phyloP scores from a whole-genome alignment of 2,113 vertebrate genomes.

The Leptodactylus fuscus region DNA sequence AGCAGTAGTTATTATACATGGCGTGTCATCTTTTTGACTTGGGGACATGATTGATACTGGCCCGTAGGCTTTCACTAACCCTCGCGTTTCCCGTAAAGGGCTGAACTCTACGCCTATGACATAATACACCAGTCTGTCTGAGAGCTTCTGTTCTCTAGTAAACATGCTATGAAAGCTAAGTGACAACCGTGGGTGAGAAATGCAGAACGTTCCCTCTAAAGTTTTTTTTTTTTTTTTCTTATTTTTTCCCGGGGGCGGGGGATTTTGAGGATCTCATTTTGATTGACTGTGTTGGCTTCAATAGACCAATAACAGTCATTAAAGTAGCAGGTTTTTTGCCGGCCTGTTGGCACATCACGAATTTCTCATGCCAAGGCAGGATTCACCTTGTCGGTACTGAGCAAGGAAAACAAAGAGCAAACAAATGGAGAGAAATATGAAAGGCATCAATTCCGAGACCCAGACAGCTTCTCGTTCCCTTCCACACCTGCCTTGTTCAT shows the following conservation, averaged over 20 bases:
- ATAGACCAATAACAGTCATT: background rate
- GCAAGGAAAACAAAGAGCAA: slow-evolving; percentile 6
- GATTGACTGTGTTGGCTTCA: slow-evolving; percentile 20
- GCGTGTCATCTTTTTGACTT: slow-evolving; percentile 33
- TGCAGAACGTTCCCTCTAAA: background rate
- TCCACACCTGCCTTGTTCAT: background rate
- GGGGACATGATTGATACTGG: slow-evolving; percentile 23
- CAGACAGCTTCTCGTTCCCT: background rate
- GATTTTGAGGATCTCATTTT: background rate
- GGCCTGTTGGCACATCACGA: background rate
- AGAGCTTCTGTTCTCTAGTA: background rate
- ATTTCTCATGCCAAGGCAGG: background rate
- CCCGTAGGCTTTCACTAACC: slow-evolving; percentile 33
- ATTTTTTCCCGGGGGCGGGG: background rate
- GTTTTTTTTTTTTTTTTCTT: background rate
- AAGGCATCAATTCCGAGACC: background rate
- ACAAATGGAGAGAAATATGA: background rate
- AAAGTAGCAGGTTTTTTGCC: background rate
- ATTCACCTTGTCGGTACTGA: background rate
- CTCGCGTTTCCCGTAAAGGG: slow-evolving; percentile 40
- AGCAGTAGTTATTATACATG: slow-evolving; percentile 12
- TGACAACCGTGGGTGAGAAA: background rate
- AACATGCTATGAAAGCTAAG: slow-evolving; percentile 11
- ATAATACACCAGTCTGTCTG: slow-evolving; percentile 13
- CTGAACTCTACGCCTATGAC: slow-evolving; percentile 38